These are phyloP conservation scores for Hyla sarda DNA, from an alignment of 2,113 vertebrate genomes.

Conservation along the genomic window DNA sequence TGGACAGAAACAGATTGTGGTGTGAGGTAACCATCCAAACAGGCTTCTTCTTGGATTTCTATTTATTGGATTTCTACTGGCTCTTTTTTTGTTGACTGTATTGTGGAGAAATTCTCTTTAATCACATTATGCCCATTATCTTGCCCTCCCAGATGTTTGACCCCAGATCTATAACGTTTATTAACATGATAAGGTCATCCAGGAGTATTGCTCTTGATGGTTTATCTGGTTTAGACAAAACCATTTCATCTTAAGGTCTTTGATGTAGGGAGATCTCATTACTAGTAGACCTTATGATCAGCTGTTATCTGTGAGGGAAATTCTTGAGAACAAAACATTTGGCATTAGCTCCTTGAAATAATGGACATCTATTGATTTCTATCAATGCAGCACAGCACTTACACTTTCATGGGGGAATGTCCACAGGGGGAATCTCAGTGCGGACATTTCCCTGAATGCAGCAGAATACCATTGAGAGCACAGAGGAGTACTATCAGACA, in stretches of 20 bases:
- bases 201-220: not conserved
- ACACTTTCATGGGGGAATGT: no score
- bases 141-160: not conserved
- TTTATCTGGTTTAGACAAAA: not conserved
- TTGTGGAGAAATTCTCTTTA: not conserved
- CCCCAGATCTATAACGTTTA: not conserved
- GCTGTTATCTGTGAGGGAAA: not conserved
- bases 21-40: not conserved
- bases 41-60: not conserved
- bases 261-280: not conserved
- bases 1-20: not conserved
- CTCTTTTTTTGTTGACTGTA: not conserved
- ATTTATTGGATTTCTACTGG: not conserved
- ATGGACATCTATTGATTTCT: not conserved
- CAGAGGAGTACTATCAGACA: no score
- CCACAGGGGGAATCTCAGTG: no score
- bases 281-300: not conserved
- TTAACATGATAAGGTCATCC: not conserved
- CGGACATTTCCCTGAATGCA: no score
- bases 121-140: not conserved
- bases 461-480: no score
- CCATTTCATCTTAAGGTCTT: not conserved
- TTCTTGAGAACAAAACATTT: not conserved
- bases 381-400: not conserved
- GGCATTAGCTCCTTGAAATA: not conserved